These are phyloP conservation scores for Osmoderma eremita DNA, from an alignment of 2,888 invertebrate genomes.

Conservation along the genomic window DNA sequence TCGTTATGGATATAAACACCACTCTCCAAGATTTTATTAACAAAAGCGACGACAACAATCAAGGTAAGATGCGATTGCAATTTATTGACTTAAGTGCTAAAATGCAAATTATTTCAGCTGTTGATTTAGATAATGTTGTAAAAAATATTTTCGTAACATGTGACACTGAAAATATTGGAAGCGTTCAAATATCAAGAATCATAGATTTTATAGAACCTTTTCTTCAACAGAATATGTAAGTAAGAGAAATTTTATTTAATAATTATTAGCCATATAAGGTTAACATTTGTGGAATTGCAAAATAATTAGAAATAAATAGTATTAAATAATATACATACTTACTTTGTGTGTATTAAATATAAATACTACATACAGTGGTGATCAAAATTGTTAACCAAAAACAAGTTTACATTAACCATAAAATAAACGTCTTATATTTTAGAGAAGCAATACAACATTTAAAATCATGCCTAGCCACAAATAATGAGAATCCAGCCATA, in stretches of 20 bases:
- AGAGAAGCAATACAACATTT: slow-evolving; percentile 36
- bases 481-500: slow-evolving; percentile 21
- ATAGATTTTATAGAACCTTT: slow-evolving; percentile 34
- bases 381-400: not conserved
- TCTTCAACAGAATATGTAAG: slow-evolving; percentile 34
- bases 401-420: not conserved
- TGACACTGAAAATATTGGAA: slow-evolving; percentile 32
- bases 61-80: slow-evolving; percentile 19
- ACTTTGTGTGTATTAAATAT: too few species aligned
- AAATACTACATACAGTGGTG: not conserved
- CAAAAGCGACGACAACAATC: slow-evolving; percentile 15
- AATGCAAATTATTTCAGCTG: slow-evolving; percentile 9
- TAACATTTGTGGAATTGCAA: too few species aligned
- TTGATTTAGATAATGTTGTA: slow-evolving; percentile 18
- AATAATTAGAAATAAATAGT: too few species aligned
- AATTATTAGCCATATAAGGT: too few species aligned
- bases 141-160: slow-evolving; percentile 34
- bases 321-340: too few species aligned
- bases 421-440: not conserved
- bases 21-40: slow-evolving; percentile 24
- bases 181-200: slow-evolving; percentile 17
- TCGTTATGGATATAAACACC: slow-evolving; percentile 12
- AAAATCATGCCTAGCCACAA: slow-evolving; percentile 6
- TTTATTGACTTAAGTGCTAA: not conserved
- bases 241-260: too few species aligned